Base-by-base conservation (phyloP, 2,113 vertebrate genomes). In the Bubo blakistoni region DNA sequence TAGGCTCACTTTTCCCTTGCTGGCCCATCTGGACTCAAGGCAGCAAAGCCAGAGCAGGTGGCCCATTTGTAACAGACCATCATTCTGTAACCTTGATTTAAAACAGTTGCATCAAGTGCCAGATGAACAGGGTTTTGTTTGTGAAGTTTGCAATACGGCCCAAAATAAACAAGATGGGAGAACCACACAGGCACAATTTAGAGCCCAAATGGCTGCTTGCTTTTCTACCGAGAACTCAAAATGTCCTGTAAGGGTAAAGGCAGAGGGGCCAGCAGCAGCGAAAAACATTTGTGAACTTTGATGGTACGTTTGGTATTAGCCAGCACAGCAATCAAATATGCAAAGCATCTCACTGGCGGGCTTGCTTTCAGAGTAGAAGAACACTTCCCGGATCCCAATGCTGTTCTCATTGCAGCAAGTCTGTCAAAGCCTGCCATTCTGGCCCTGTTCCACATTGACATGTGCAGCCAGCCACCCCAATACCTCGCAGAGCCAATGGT, bases 261-360 rank as follows among this genome's bases (percentile, higher is more conserved):
- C 70, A 89, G 65, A 89, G 62, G 73, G 58, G 52, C 16, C 59
- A 92, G 70, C 69, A 83, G 52, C 80, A 87, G 36, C 5, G 20
- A 77, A 85, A 92, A 85, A 69, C 44, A 58, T 47, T 38, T 80
- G 52, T 79, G 65, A 90, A 59, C 82, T 81, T 15, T 12, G 69
- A 80, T 69, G 85, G 88, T 54, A 93, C 44, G 8, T 89, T 76
- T 91, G 91, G 86, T 92, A 96, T 95, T 65, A 91, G 90, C 66
- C 91, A 96, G 92, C 81, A 72, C 27, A 94, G 66, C 77, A 91
- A 96, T 82, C 84, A 95, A 88, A 93, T 38, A 97, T 77, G 81
- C 81, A 91, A 91, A 97, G 94, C 91, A 94, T 82, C 84, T 55
- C 5, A 3, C 90, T 93, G 70, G 73, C 19, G 0, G 84, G 63